phyloP scores from a whole-genome alignment of 2,113 vertebrate species.

The Poeciliopsis prolifica region DNA sequence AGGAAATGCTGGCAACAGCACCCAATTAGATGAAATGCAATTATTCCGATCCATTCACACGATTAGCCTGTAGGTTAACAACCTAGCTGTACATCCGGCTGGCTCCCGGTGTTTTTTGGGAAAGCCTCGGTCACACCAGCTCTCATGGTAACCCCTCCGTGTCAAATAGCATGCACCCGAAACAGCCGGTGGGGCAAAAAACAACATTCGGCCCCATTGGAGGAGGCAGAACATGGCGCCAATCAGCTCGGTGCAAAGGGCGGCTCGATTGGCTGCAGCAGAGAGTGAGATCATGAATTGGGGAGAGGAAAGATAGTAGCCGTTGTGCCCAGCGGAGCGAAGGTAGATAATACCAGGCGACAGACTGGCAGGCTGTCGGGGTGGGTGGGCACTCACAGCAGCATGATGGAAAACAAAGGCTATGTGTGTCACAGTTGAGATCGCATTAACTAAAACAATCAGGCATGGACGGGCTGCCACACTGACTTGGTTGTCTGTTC shows the following conservation, averaged over 20 bases:
- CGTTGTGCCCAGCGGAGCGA: slow-evolving; percentile 54
- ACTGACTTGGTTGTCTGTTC: slow-evolving; percentile 57
- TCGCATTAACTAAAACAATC: slow-evolving; percentile 72
- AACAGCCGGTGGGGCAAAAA: slow-evolving; percentile 34
- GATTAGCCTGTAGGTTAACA: slow-evolving; percentile 74
- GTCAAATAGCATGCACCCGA: slow-evolving; percentile 50
- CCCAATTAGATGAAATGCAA: slow-evolving; percentile 75
- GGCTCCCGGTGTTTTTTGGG: slow-evolving; percentile 46
- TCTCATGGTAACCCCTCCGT: slow-evolving; percentile 34
- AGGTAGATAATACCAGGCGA: slow-evolving; percentile 70
- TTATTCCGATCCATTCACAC: slow-evolving; percentile 75
- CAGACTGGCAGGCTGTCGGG: slow-evolving; percentile 71
- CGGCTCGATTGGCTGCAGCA: slow-evolving; percentile 57
- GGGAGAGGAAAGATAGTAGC: slow-evolving; percentile 24
- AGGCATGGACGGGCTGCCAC: slow-evolving; percentile 52
- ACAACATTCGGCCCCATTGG: slow-evolving; percentile 50
- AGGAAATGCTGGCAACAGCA: slow-evolving; percentile 72
- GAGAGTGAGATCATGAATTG: slow-evolving; percentile 45
- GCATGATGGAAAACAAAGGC: slow-evolving; percentile 72
- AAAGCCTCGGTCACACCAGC: slow-evolving; percentile 64
- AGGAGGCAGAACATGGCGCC: slow-evolving; percentile 44
- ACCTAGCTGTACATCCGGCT: slow-evolving; percentile 42
- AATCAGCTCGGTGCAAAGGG: slow-evolving; percentile 32
- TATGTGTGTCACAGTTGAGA: slow-evolving; percentile 64
- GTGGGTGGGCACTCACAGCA: slow-evolving; percentile 66